Evolutionary conservation across 2,888 invertebrate species (phyloP), one percentile per base, ranked within the genome.

Genomic region (Lydus trimaculatus): DNA sequence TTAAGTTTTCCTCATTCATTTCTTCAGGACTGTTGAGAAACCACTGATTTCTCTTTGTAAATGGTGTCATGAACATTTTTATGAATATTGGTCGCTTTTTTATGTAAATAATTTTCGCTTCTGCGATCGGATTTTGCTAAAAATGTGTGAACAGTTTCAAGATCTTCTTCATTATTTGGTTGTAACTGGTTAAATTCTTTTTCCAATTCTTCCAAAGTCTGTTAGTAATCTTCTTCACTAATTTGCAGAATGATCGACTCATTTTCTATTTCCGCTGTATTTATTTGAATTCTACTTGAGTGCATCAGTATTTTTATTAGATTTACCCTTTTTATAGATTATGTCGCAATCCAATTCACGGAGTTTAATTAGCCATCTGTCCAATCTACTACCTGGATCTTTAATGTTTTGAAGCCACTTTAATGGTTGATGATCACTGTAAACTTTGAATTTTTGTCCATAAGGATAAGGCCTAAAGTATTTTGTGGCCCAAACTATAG

Each of bases 381-480:
- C n/a, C n/a, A n/a, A n/a, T n/a, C n/a, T n/a, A n/a, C n/a, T n/a
- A n/a, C n/a, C n/a, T n/a, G n/a, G n/a, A n/a, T n/a, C n/a, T n/a
- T n/a, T n/a, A n/a, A n/a, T n/a, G n/a, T n/a, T n/a, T n/a, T n/a
- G n/a, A n/a, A n/a, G n/a, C n/a, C n/a, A n/a, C n/a, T n/a, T n/a
- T 83, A 85, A 64, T 0, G 83, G 82, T 63, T 79, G 74, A 66
- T 85, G 85, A 63, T 86, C 85, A 0, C 83, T 85, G 3, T 81
- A 77, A 68, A 67, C 31, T 17, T 31, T 67, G 33, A 71, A 72
- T 59, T 65, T 61, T 20, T 48, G n/a, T 17, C 58, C 65, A 31
- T 52, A 69, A 0, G 65, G 11, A n/a, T 69, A 69, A n/a, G 71
- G 65, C 15, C 68, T 15, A 17, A 68, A 70, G 25, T 70, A 65